Base-by-base conservation (phyloP, 2,113 vertebrate genomes). In the Stictonetta naevosa region DNA sequence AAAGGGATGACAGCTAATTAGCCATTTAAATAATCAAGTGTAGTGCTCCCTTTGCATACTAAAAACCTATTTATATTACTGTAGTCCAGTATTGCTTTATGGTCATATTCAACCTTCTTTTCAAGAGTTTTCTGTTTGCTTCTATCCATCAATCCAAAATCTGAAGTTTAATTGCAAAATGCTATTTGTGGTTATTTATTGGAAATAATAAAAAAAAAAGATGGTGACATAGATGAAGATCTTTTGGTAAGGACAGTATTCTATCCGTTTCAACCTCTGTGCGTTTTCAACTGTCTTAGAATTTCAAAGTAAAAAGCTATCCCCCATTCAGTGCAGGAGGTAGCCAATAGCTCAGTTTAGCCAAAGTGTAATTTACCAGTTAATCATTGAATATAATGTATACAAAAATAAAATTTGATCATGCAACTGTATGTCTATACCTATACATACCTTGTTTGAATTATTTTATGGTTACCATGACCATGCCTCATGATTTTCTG, bases 1-100 rank as follows among this genome's bases (percentile, higher is more conserved):
- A 20, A 44, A 75, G 56, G 29, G 86, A 88, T 95, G 77, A 76
- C 77, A 91, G 92, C 73, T 88, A 86, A 95, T 96, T 92, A 93
- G 66, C 72, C 73, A 86, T 88, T 92, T 78, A 92, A 78, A 67
- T 90, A 82, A 94, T 83, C 93, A 92, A 3, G 60, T 75, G 52
- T 56, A 72, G 46, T 91, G 80, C 83, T 92, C 75, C 31, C 11
- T 83, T 82, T 60, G 86, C 83, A 93, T 94, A n/a, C 44, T 92
- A 88, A 90, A 36, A 75, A 94, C 58, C 18, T 17, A 64, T 80
- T 92, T 88, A 52, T 77, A 81, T 75, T 90, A 14, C 42, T 78
- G 64, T 79, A 88, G 62, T 88, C 80, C 58, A 86, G 34, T 38
- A 67, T 83, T 10, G 58, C 94, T 94, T 86, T 67, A 29, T 68